Percentiles rank a stretch among this genome's conserved stretches.
phyloP scores from a whole-genome alignment of 2,888 invertebrate genomes.

The Eupeodes latifasciatus region DNA sequence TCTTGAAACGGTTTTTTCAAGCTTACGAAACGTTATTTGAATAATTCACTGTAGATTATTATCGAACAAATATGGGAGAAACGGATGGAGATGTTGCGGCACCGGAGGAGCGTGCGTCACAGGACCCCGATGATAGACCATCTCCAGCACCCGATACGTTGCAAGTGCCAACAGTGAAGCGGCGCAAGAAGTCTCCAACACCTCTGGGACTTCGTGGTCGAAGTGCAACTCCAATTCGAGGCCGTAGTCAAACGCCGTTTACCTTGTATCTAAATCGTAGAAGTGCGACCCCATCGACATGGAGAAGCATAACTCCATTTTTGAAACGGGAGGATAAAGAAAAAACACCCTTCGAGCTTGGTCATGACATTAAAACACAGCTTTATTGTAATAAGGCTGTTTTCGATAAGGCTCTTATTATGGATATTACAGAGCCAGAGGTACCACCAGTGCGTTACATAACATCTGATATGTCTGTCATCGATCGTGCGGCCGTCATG shows the following conservation, averaged over 20 bases:
- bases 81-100: conserved; percentile 82
- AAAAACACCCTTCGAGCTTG: conserved; percentile 84
- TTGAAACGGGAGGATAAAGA: conserved; percentile 84
- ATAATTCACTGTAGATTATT: conserved; percentile 79
- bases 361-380: conserved; percentile 82
- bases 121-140: conserved; percentile 81
- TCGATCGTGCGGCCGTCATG: conserved; percentile 84
- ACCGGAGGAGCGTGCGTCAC: conserved; percentile 80
- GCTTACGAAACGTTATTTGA: conserved; percentile 77
- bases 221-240: conserved; percentile 83
- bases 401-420: conserved; percentile 83
- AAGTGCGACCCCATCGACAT: conserved; percentile 84
- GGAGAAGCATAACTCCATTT: conserved; percentile 84
- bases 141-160: conserved; percentile 80
- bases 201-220: conserved; percentile 83
- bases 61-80: conserved; percentile 81
- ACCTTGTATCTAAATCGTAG: conserved; percentile 82
- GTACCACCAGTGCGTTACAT: conserved; percentile 84
- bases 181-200: conserved; percentile 83
- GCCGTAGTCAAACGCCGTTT: conserved; percentile 83
- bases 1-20: conserved; percentile 73
- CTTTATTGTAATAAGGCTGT: conserved; percentile 83
- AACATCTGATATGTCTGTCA: conserved; percentile 84
- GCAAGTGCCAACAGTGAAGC: conserved; percentile 82
- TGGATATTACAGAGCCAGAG: conserved; percentile 83